A percentile compares a stretch with the other conserved stretches of the same genome.
phyloP scores from a whole-genome alignment of 2,797 vertebrate genomes.

The Leptatherina wallacei region DNA sequence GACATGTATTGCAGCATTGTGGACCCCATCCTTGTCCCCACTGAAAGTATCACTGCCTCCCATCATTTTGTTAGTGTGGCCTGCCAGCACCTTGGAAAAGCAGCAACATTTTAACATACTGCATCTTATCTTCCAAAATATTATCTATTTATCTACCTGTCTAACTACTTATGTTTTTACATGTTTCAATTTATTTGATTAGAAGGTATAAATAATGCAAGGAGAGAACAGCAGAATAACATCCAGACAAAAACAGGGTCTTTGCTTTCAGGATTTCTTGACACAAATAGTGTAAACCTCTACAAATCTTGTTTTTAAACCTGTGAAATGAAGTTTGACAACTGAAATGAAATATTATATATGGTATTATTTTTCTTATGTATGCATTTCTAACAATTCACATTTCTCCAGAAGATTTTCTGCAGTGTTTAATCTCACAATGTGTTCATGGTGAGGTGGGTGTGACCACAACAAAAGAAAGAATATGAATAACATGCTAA shows the following conservation, averaged over 20 bases:
- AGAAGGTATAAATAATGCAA: neutral
- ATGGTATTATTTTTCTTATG: neutral
- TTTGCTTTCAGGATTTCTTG: neutral
- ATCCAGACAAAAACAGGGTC: neutral
- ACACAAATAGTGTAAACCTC: neutral
- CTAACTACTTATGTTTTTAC: too few species aligned
- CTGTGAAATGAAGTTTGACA: neutral
- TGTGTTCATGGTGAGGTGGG: slow-evolving; percentile 2
- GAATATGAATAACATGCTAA: neutral
- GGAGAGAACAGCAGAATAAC: neutral
- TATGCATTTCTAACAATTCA: neutral
- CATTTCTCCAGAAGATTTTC: neutral
- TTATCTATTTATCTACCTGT: too few species aligned
- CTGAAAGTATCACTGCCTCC: slow-evolving; percentile 91
- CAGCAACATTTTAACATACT: slow-evolving; percentile 6
- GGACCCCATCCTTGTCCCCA: slow-evolving; percentile 90
- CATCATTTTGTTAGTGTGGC: slow-evolving; percentile 92
- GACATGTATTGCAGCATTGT: slow-evolving; percentile 86
- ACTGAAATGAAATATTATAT: neutral
- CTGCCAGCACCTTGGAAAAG: slow-evolving; percentile 85
- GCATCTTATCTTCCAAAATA: neutral
- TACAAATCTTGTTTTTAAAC: neutral
- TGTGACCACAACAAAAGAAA: slow-evolving; percentile 9
- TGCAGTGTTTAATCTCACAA: neutral
- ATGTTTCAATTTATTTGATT: neutral